Percentiles rank a stretch among this genome's conserved stretches.
These are phyloP conservation scores for Ophion costatus DNA, from an alignment of 2,888 invertebrate species.

Conservation along the genomic window DNA sequence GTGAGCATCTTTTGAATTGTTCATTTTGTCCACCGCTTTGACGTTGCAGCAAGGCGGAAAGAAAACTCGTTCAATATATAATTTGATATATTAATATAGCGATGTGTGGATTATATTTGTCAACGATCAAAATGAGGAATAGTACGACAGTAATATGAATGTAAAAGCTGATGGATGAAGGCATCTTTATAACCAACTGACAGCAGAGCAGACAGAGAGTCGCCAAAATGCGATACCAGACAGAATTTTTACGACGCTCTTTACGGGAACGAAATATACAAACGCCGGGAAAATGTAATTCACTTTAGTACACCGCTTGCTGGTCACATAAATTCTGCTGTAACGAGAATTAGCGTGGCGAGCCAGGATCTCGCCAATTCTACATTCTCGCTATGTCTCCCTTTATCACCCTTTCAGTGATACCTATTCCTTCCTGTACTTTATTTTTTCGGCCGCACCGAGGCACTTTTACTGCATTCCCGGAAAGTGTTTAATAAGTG, in stretches of 20 bases:
- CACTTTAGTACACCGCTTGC: conserved; percentile 70
- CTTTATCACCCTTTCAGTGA: conserved; percentile 26
- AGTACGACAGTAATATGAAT: conserved; percentile 35
- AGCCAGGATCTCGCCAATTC: conserved; percentile 38
- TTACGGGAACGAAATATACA: conserved; percentile 64
- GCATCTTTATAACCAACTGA: conserved; percentile 19
- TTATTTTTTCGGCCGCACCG: conserved; percentile 26
- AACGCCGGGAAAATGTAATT: conserved; percentile 74
- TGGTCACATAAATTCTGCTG: conserved; percentile 75
- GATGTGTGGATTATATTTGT: not conserved
- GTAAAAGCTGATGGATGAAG: conserved; percentile 47
- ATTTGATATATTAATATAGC: no score
- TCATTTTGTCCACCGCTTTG: no score
- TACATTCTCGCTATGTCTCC: conserved; percentile 13
- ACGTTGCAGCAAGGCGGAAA: no score
- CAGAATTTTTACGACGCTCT: conserved; percentile 60
- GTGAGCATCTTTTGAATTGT: no score
- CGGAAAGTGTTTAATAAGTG: conserved; percentile 22
- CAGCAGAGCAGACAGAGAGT: conserved; percentile 46
- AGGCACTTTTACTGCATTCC: conserved; percentile 16
- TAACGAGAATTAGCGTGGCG: conserved; percentile 76
- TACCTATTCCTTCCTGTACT: not conserved
- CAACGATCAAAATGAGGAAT: not conserved
- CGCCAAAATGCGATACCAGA: conserved; percentile 39
- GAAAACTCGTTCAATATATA: no score